phyloP scores from a whole-genome alignment of 1,140 invertebrate species.

The Trichomalopsis sarcophagae region DNA sequence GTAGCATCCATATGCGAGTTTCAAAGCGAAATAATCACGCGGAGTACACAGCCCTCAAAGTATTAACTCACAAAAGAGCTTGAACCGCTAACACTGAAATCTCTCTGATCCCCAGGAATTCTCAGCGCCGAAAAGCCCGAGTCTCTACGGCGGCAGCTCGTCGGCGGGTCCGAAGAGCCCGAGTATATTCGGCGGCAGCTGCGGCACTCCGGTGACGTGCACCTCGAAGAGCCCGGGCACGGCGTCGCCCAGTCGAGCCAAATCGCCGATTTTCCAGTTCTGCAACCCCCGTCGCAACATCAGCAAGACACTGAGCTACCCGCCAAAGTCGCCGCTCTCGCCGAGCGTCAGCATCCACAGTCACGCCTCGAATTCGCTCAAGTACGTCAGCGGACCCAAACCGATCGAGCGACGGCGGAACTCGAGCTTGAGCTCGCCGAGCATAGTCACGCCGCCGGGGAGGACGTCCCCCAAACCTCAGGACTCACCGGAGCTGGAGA shows the following conservation, averaged over 20 bases:
- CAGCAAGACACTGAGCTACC: conserved; percentile 67
- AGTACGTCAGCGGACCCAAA: background rate
- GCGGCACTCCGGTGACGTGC: conserved; percentile 39
- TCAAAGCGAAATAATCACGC: too few relatives aligned
- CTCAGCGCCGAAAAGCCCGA: background rate
- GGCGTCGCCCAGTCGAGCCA: conserved; percentile 31
- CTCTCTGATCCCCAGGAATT: background rate
- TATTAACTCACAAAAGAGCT: too few relatives aligned
- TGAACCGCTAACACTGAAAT: background rate
- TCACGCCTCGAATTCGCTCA: background rate
- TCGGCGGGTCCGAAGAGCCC: conserved; percentile 53
- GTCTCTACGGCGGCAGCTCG: background rate
- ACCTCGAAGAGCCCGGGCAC: conserved; percentile 56
- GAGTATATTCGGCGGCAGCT: conserved; percentile 44
- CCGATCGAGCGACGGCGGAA: background rate
- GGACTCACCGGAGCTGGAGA: background rate
- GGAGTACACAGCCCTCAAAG: too few relatives aligned
- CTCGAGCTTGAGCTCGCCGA: conserved; percentile 18
- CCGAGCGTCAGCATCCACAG: conserved; percentile 42
- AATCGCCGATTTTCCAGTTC: conserved; percentile 62
- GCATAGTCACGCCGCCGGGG: background rate
- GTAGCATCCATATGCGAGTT: too few relatives aligned
- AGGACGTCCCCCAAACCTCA: background rate
- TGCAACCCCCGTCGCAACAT: conserved; percentile 62
- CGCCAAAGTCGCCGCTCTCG: conserved; percentile 58